phyloP scores from a whole-genome alignment of 2,888 invertebrate species.

The Eristalinus aeneus region DNA sequence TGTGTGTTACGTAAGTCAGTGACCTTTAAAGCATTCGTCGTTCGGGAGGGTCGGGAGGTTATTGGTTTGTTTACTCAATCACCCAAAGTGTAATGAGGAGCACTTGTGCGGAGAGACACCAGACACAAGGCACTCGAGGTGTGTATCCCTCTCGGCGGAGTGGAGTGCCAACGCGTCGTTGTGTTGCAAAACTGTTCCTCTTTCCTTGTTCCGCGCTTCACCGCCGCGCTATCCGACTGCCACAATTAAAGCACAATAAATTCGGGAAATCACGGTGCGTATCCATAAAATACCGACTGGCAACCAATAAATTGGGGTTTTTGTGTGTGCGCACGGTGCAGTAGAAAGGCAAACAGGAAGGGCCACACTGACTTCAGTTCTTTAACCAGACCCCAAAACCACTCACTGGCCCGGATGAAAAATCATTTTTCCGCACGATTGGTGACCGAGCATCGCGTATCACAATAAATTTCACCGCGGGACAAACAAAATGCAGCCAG shows the following conservation, averaged over 20 bases:
- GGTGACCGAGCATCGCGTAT: conserved; percentile 44
- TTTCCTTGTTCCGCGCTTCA: background rate
- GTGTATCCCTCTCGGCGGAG: conserved; percentile 7
- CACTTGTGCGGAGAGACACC: conserved; percentile 28
- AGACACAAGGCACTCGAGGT: background rate
- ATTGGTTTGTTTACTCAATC: conserved; percentile 20
- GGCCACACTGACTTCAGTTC: conserved; percentile 30
- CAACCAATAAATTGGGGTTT: conserved; percentile 61
- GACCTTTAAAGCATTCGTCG: conserved; percentile 15
- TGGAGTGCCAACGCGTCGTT: background rate
- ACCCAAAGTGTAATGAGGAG: background rate
- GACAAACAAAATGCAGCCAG: conserved; percentile 15
- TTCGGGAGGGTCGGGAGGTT: background rate
- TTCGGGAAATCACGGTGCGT: conserved; percentile 21
- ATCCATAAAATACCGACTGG: conserved; percentile 62
- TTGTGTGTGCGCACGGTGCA: background rate
- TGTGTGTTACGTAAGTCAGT: conserved; percentile 27
- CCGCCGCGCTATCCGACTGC: background rate
- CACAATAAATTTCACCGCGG: conserved; percentile 64
- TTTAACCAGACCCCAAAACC: background rate
- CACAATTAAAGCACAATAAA: conserved; percentile 24
- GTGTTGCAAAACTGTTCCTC: conserved; percentile 23
- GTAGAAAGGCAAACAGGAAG: conserved; percentile 47
- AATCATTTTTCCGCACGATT: conserved; percentile 69
- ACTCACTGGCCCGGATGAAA: conserved; percentile 51